Evolutionary conservation across 1,140 invertebrate genomes (phyloP).

Genomic region (Penaeus japonicus): DNA sequence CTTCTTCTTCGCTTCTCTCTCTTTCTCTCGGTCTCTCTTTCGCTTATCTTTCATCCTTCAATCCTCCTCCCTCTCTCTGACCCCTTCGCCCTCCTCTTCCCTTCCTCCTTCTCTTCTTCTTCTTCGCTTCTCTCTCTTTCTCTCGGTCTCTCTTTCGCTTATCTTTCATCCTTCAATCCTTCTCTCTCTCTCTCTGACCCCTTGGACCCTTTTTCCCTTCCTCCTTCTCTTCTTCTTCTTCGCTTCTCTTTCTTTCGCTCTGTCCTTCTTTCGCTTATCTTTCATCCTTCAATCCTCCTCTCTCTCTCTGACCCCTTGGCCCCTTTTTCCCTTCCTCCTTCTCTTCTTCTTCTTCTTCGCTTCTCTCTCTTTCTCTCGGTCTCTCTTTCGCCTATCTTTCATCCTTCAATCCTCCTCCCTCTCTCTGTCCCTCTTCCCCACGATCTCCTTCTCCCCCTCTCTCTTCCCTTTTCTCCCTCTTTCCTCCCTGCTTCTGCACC

Average conservation of each 20-base stretch:
- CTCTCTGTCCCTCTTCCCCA: not conserved
- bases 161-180: too few relatives aligned
- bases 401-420: not conserved
- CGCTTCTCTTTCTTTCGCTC: not conserved
- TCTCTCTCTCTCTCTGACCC: not conserved
- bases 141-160: too few relatives aligned
- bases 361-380: not conserved
- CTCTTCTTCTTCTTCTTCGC: not conserved
- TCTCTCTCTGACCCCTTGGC: not conserved
- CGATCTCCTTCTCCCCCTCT: not conserved
- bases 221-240: not conserved
- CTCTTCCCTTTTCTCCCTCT: not conserved
- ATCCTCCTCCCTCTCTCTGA: not conserved
- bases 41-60: not conserved
- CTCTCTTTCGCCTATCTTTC: not conserved
- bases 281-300: not conserved
- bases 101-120: not conserved
- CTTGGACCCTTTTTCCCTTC: not conserved
- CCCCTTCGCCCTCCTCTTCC: not conserved
- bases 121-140: not conserved
- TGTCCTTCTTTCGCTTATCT: not conserved
- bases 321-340: not conserved
- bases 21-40: not conserved
- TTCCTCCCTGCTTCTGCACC: not conserved
- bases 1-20: not conserved